Evolutionary conservation across 2,797 vertebrate species (phyloP).

Genomic region (Peromyscus nudipes): DNA sequence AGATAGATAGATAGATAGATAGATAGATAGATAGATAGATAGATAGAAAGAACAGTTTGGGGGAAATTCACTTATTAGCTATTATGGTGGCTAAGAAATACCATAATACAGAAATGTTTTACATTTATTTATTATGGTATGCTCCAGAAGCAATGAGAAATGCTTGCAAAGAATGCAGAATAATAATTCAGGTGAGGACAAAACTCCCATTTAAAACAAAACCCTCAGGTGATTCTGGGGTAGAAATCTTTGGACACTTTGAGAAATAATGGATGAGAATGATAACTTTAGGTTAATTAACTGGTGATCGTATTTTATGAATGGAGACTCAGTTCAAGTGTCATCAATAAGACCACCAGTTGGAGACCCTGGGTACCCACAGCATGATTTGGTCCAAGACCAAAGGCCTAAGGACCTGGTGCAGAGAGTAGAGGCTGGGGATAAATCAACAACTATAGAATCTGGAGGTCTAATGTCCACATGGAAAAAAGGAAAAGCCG

Average conservation of each 20-base stretch:
- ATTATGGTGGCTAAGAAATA: neutral
- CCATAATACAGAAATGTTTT: neutral
- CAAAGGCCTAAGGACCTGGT: neutral
- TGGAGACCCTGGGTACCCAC: neutral
- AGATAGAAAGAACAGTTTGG: too few relatives aligned
- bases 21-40: accelerated
- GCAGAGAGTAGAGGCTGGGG: too few relatives aligned
- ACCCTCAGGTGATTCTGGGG: neutral
- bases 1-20: neutral
- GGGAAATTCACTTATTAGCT: neutral
- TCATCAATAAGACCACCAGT: slow-evolving; percentile 27
- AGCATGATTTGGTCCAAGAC: neutral
- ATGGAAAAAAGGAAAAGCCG: neutral
- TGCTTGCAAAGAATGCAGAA: slow-evolving; percentile 42
- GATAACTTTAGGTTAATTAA: slow-evolving; percentile 59
- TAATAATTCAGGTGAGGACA: neutral
- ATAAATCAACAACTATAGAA: neutral
- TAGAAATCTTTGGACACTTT: slow-evolving; percentile 42
- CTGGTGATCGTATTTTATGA: slow-evolving; percentile 53
- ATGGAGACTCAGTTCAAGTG: slow-evolving; percentile 31
- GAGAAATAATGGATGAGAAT: slow-evolving; percentile 60
- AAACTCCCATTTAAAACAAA: neutral
- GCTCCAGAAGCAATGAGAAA: neutral
- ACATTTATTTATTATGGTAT: neutral
- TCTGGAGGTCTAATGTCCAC: neutral